These are phyloP conservation scores for Agrenia bidenticulata DNA, from an alignment of 2,888 invertebrate genomes.

Conservation along the genomic window DNA sequence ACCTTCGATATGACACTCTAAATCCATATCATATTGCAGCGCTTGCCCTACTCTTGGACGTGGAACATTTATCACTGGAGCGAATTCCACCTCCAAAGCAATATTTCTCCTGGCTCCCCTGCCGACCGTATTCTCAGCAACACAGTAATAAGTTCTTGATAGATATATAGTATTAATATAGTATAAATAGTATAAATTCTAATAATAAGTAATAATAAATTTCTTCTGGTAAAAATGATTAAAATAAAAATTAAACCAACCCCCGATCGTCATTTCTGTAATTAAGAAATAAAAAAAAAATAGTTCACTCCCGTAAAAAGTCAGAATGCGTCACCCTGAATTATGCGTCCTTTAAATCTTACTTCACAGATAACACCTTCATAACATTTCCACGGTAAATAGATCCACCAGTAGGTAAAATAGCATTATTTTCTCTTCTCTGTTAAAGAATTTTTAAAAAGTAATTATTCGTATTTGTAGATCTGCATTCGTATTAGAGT, in stretches of 20 bases:
- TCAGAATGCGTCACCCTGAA: neutral
- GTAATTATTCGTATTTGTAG: too few relatives aligned
- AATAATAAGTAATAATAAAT: too few relatives aligned
- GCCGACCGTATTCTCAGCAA: conserved; percentile 82
- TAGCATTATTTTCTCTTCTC: conserved; percentile 88
- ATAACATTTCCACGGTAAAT: conserved; percentile 62
- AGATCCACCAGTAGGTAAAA: conserved; percentile 85
- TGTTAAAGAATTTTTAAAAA: too few relatives aligned
- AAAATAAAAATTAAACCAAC: too few relatives aligned
- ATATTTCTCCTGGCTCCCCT: conserved; percentile 76
- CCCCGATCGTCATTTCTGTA: conserved; percentile 83
- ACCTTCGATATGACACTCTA: conserved; percentile 93
- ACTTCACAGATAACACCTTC: conserved; percentile 48
- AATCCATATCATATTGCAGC: conserved; percentile 87
- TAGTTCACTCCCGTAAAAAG: neutral
- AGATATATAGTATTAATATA: too few relatives aligned
- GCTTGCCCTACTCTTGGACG: conserved; percentile 82
- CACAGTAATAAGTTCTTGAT: conserved; percentile 92
- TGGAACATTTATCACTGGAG: conserved; percentile 82
- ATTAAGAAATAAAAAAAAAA: conserved; percentile 9
- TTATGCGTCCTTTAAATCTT: conserved; percentile 16
- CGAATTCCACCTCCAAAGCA: conserved; percentile 85
- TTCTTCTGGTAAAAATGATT: too few relatives aligned
- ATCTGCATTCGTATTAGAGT: too few relatives aligned
- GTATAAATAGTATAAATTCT: too few relatives aligned